Conservation (phyloP, 2,888 invertebrate genomes). For the Xylota segnis region DNA sequence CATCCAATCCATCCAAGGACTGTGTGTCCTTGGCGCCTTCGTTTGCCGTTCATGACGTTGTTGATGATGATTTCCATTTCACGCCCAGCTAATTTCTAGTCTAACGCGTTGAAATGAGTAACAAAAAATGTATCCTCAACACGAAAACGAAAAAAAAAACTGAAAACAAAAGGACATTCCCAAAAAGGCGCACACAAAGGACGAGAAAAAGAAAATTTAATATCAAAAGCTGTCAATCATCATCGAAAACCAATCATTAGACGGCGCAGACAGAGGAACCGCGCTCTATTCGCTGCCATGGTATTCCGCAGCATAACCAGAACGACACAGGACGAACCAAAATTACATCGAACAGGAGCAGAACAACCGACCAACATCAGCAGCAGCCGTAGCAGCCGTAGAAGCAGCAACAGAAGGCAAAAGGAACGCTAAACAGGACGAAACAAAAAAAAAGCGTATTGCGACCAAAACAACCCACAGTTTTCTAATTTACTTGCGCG, state of each 20-base stretch:
- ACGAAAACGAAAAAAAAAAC: not conserved
- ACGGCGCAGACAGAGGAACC: conserved; percentile 71
- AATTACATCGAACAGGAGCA: conserved; percentile 61
- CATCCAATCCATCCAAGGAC: not conserved
- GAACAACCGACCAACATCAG: not conserved
- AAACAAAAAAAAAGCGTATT: conserved; percentile 14
- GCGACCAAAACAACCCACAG: conserved; percentile 68
- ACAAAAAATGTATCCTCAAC: not conserved
- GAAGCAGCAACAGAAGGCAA: conserved; percentile 24
- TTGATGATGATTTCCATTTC: conserved; percentile 72
- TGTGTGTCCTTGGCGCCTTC: conserved; percentile 59
- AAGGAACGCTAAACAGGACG: conserved; percentile 30
- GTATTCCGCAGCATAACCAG: conserved; percentile 36
- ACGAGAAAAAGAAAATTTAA: conserved; percentile 70
- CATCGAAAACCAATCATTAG: conserved; percentile 77
- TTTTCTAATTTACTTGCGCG: conserved; percentile 77
- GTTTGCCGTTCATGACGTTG: conserved; percentile 29
- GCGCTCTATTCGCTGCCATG: conserved; percentile 53
- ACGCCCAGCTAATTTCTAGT: conserved; percentile 72
- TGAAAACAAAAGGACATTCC: conserved; percentile 38
- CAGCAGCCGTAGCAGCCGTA: conserved; percentile 13
- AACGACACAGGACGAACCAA: conserved; percentile 46
- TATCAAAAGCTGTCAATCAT: conserved; percentile 77
- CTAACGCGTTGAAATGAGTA: conserved; percentile 44
- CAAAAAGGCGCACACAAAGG: conserved; percentile 25